phyloP scores from a whole-genome alignment of 2,113 vertebrate species.

The Aix galericulata region DNA sequence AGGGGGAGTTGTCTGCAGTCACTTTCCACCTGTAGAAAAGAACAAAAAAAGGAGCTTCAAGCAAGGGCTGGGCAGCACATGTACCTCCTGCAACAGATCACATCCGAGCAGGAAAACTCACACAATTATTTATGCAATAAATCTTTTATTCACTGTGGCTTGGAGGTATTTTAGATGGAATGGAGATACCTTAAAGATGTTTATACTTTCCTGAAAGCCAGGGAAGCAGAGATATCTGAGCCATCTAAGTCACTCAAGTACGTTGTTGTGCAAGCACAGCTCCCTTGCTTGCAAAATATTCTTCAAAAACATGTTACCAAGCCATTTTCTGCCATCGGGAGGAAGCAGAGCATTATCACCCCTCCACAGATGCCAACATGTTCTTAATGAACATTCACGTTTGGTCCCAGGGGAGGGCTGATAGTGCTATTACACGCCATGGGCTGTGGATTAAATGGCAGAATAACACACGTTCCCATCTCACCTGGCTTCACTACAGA shows the following conservation, averaged over 20 bases:
- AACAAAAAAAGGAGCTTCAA: not conserved
- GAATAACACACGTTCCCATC: not conserved
- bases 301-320: not conserved
- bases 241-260: conserved; percentile 41
- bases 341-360: not conserved
- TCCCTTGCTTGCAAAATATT: not conserved
- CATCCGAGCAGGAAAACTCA: conserved; percentile 4
- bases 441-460: not conserved
- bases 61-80: not conserved
- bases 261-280: conserved; percentile 23
- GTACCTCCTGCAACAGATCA: rapidly evolving
- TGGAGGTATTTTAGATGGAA: conserved; percentile 50
- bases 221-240: conserved; percentile 53
- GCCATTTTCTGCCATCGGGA: not conserved
- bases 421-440: rapidly evolving
- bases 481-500: rapidly evolving
- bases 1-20: not conserved
- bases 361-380: rapidly evolving
- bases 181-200: conserved; percentile 34
- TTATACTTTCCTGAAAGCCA: conserved; percentile 50
- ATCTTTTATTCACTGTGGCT: conserved; percentile 35
- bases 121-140: not conserved
- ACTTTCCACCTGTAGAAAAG: not conserved
- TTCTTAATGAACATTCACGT: not conserved
- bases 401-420: not conserved